Evolutionary conservation across 2,888 invertebrate genomes (phyloP).

Genomic region (Pristionchus maxplancki): DNA sequence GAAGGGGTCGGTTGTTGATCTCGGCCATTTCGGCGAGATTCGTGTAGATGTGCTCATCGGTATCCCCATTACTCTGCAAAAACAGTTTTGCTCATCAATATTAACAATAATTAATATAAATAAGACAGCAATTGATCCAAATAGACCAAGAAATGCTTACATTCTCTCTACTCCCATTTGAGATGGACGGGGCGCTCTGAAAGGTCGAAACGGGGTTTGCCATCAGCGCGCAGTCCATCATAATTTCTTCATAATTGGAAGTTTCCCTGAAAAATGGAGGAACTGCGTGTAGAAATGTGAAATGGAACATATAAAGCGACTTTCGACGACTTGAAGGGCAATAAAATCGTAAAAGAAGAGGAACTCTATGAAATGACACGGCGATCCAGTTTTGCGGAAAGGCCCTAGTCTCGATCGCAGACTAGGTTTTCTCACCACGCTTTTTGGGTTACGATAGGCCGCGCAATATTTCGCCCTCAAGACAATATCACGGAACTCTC

Average conservation of each 20-base stretch:
- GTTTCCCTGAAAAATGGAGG: background rate
- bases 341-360: background rate
- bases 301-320: background rate
- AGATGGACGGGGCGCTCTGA: background rate
- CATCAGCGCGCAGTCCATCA: constrained; percentile 50
- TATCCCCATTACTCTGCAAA: constrained; percentile 18
- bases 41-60: constrained; percentile 70
- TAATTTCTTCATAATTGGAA: constrained; percentile 32
- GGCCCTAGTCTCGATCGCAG: background rate
- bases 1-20: constrained; percentile 56
- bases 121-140: background rate
- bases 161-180: background rate
- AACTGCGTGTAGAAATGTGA: background rate
- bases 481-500: background rate
- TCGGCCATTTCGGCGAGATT: constrained; percentile 73
- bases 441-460: background rate
- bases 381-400: constrained; percentile 32
- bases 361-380: constrained; percentile 8
- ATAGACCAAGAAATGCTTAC: background rate
- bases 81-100: background rate
- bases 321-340: background rate
- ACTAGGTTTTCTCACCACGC: background rate
- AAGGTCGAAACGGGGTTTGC: constrained; percentile 48
- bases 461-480: too few species aligned
- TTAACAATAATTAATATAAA: background rate